Evolutionary conservation across 2,888 invertebrate species (phyloP), one percentile per base, ranked within the genome.

Genomic region (Anaspis maculata): DNA sequence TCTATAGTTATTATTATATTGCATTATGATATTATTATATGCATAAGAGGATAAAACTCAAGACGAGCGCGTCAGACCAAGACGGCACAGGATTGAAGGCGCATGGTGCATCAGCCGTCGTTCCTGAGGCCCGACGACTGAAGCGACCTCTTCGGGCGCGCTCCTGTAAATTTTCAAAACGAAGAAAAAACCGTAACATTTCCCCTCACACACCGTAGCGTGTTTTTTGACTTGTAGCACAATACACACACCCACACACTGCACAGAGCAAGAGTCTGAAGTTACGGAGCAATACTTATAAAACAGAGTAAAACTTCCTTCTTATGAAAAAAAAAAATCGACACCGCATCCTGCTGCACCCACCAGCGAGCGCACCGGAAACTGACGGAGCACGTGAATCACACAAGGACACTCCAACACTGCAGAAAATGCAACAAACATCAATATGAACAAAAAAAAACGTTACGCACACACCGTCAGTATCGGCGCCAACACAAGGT

Each of bases 231-330:
- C 51, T 57, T 57, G 52, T 54, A 54, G 58, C 61, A 62, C n/a
- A n/a, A n/a, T n/a, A n/a, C n/a, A n/a, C n/a, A n/a, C n/a, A n/a
- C n/a, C n/a, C n/a, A n/a, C 62, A 53, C 59, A 54, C 51, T 56
- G 60, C 60, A 62, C 61, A 55, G 56, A 55, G 54, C 57, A 59
- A 57, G 56, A 59, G 54, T 59, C 57, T 60, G 52, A 55, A 51
- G 49, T 54, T 55, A 53, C 49, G 59, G 56, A 59, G 59, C 57
- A 61, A 58, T 57, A 52, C 27, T 32, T 35, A 35, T 14, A n/a
- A 15, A 19, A 44, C 41, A 44, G 37, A 49, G 40, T 45, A 48
- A 39, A 54, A 48, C 54, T 57, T 57, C 56, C 56, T 59, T 57
- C 57, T 59, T 55, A 56, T 54, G 56, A 57, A 51, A 30, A 10